Evolutionary conservation across 2,113 vertebrate species (phyloP), one percentile per base, ranked within the genome.

Genomic region (Aptenodytes forsteri): DNA sequence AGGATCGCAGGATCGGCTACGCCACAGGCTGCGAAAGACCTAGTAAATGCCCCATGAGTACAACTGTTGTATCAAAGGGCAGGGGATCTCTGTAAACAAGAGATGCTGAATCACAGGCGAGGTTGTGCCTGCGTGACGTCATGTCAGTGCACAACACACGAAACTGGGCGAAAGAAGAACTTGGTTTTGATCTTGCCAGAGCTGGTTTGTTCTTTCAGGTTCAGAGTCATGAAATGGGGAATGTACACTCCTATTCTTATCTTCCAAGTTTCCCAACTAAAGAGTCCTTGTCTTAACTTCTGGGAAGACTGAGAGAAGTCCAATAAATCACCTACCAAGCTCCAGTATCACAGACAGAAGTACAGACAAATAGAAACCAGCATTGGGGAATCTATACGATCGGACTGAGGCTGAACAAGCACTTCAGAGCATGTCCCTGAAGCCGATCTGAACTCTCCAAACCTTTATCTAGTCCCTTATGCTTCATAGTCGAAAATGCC

Each of bases 401-500:
- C 40, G 47, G 56, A 11, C 23, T 1, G 16, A 62, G 42, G 25
- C 59, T 83, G 61, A 40, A 11, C 15, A 16, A 47, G 38, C 47
- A 19, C 29, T 1, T 9, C 4, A 15, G 61, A 50, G 65, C 11
- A 0, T 11, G 22, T 46, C 36, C 58, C 47, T 36, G 50, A 55
- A 42, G 34, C 75, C 5, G 2, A 2, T 1, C 21, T 38, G 38
- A 50, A 4, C 36, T 65, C 30, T 9, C 47, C 54, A 59, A 27
- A 27, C 27, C 64, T 84, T 42, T 10, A 3, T 7, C 27, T 34
- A 5, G 1, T 26, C 42, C 59, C 18, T 66, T 38, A 9, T 0
- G 0, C 34, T 40, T 23, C 18, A 3, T 0, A 47, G 23, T 6
- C 10, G 1, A 56, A 76, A 55, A 1, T 3, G 3, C 9, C 40